Percentiles rank a stretch among this genome's conserved stretches.
Conservation (phyloP, 2,888 invertebrate genomes). For the Atethmia centrago region DNA sequence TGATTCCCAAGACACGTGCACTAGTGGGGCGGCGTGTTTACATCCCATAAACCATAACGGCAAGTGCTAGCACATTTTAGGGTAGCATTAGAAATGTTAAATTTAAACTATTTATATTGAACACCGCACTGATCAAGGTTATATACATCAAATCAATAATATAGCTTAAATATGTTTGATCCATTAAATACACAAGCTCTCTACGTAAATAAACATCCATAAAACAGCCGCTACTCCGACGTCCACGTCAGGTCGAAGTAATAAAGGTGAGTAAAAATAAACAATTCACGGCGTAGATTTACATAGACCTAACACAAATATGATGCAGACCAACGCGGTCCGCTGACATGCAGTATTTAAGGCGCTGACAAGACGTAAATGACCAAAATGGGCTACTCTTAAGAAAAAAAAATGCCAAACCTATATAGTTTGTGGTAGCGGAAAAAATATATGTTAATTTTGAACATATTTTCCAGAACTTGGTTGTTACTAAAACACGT, state of each 20-base stretch:
- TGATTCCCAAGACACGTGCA: slow-evolving; percentile 76
- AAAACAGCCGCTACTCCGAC: slow-evolving; percentile 32
- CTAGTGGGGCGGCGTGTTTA: slow-evolving; percentile 67
- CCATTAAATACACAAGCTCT: slow-evolving; percentile 15
- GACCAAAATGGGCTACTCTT: too few species aligned
- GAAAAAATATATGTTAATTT: too few species aligned
- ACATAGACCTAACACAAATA: slow-evolving; percentile 71
- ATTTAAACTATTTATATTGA: slow-evolving; percentile 51
- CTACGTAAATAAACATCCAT: slow-evolving; percentile 41
- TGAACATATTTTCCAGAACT: too few species aligned
- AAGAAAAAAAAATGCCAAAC: too few species aligned
- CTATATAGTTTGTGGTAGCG: too few species aligned
- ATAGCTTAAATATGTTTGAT: slow-evolving; percentile 24
- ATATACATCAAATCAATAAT: slow-evolving; percentile 43
- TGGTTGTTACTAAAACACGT: too few species aligned
- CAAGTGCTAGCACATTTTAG: slow-evolving; percentile 71
- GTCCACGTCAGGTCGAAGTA: slow-evolving; percentile 30
- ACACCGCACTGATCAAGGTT: slow-evolving; percentile 46
- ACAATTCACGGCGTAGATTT: slow-evolving; percentile 61
- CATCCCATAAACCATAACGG: slow-evolving; percentile 78
- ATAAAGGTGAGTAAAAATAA: slow-evolving; percentile 70
- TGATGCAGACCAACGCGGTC: slow-evolving; percentile 73
- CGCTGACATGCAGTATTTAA: slow-evolving; percentile 62
- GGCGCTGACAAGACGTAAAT: too few species aligned
- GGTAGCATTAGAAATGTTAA: slow-evolving; percentile 64